These are phyloP conservation scores for Clusia tigrina DNA, from an alignment of 2,888 invertebrate genomes.

Conservation along the genomic window DNA sequence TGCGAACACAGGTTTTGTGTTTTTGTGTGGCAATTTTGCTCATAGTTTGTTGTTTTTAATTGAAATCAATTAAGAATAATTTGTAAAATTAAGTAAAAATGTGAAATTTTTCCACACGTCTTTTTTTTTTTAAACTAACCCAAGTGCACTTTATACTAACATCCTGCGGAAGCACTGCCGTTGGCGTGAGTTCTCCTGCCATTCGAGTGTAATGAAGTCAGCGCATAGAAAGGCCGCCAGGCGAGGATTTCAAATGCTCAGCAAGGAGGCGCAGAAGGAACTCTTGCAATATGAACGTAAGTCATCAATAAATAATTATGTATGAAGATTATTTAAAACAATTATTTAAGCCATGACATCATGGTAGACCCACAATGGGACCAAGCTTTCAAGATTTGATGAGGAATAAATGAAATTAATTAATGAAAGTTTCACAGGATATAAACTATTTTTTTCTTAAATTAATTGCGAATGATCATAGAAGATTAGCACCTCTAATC, in stretches of 20 bases:
- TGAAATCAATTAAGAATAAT: background rate
- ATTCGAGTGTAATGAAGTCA: slow-evolving; percentile 28
- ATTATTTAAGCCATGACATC: too few species aligned
- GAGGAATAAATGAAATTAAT: too few species aligned
- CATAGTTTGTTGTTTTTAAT: slow-evolving; percentile 50
- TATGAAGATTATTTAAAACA: too few species aligned
- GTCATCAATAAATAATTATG: too few species aligned
- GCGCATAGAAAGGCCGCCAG: slow-evolving; percentile 49
- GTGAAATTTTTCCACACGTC: background rate
- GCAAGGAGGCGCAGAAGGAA: slow-evolving; percentile 47
- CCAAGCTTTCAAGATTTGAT: too few species aligned
- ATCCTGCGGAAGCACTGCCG: too few species aligned
- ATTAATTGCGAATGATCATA: too few species aligned
- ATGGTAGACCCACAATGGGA: too few species aligned
- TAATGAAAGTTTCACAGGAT: too few species aligned
- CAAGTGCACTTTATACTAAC: slow-evolving; percentile 7
- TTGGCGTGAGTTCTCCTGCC: too few species aligned
- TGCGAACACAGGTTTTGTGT: slow-evolving; percentile 53
- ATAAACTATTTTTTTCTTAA: too few species aligned
- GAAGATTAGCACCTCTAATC: too few species aligned
- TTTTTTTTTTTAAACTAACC: background rate
- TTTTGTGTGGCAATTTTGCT: slow-evolving; percentile 55
- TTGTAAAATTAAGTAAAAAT: background rate
- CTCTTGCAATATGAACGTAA: slow-evolving; percentile 53
- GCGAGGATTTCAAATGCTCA: slow-evolving; percentile 49